Base-by-base conservation (phyloP, 2,888 invertebrate species). In the Leptinotarsa peninsularis region DNA sequence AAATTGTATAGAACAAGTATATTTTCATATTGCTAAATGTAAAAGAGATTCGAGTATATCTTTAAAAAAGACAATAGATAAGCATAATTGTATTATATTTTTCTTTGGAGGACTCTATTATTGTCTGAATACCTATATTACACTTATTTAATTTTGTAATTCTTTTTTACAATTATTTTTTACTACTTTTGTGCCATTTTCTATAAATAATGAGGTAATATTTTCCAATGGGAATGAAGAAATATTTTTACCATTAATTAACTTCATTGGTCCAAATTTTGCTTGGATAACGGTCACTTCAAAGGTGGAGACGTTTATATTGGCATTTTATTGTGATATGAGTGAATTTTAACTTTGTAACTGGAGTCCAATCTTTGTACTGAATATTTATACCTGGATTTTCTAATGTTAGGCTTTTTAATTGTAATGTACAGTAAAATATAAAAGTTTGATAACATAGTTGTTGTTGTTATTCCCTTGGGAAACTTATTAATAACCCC, bases 241-340 rank as follows among this genome's bases (percentile, higher is more conserved):
- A 67, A 23, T 50, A 52, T 21, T 67, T 27, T 27, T 52, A 67
- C 49, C 23, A 52, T 67, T 67, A 52, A 27, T 18, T n/a, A 67
- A 52, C 52, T 27, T 63, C 18, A 17, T n/a, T 21, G 58, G 58
- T 58, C 63, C 43, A 63, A 63, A 63, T n/a, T 63, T 63, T 33
- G 63, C 63, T 63, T 63, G 27, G 63, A 63, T 27, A 63, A 43
- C 43, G 23, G 67, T 52, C 67, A 52, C 67, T 67, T 50, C 15
- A 50, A 23, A 18, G 15, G 33, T 63, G 43, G 18, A 63, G n/a
- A 63, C 63, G 27, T 63, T 80, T 71, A 80, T 80, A 81, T 83
- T 85, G 86, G 86, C 85, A 86, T 86, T 84, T 84, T 85, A 84
- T 86, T 86, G 86, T 86, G 86, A 86, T 86, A 86, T 83, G 82